phyloP scores from a whole-genome alignment of 2,888 invertebrate genomes.

The Vesta saturnalis region DNA sequence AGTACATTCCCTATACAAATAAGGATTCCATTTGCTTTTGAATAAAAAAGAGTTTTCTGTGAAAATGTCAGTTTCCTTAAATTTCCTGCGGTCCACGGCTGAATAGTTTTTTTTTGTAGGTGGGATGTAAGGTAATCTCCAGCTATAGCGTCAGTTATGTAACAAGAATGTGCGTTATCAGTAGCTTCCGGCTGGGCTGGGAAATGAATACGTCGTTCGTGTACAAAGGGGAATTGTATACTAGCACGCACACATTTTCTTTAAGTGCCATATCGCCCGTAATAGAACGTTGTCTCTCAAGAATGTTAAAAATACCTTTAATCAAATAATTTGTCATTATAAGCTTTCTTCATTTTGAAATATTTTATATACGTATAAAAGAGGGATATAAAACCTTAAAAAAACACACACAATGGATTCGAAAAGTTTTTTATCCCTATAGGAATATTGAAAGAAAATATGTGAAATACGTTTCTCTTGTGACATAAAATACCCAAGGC shows the following conservation, averaged over 20 bases:
- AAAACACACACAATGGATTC: neutral
- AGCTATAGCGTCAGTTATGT: slow-evolving; percentile 31
- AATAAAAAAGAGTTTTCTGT: slow-evolving; percentile 5
- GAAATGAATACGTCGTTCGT: slow-evolving; percentile 33
- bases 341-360: neutral
- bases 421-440: slow-evolving; percentile 1
- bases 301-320: neutral
- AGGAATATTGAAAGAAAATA: slow-evolving; percentile 11
- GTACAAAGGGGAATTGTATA: slow-evolving; percentile 23
- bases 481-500: neutral
- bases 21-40: neutral
- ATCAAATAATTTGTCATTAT: neutral
- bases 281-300: neutral
- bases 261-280: slow-evolving; percentile 18
- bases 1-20: slow-evolving; percentile 2
- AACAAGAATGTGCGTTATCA: slow-evolving; percentile 37
- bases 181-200: slow-evolving; percentile 24
- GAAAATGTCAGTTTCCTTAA: slow-evolving; percentile 31
- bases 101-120: slow-evolving; percentile 29
- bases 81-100: slow-evolving; percentile 21
- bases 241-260: slow-evolving; percentile 21
- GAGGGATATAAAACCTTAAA: neutral
- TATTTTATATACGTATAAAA: neutral
- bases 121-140: slow-evolving; percentile 25
- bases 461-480: slow-evolving; percentile 3